Base-by-base conservation (phyloP, 2,888 invertebrate genomes). In the Agrotis ipsilon region DNA sequence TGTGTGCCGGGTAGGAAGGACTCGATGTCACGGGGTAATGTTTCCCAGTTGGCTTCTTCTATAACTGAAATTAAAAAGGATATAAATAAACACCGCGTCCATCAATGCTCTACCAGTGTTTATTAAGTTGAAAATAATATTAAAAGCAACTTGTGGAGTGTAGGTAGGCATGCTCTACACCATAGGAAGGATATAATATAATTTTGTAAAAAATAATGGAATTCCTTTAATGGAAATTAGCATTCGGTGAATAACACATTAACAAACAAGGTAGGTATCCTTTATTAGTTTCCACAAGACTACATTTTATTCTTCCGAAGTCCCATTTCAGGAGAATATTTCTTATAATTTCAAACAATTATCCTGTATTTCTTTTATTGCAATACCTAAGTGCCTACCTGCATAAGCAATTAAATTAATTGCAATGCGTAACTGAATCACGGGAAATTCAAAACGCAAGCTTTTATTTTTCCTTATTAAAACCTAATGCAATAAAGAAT, bases 21-120 rank as follows among this genome's bases (percentile, higher is more conserved):
- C 62, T 97, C 94, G 45, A 98, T 97, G 88, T 98, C 98, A 48
- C 97, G 97, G 6, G 97, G 97, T 3, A 99, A 90, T 0, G 98
- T 98, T 84, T 98, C 93, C 99, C 99, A 99, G 91, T 98, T 98
- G 0, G 98, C 98, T 95, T 99, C 98, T 91, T 99, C 98, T 87
- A 99, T 98, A 24, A 98, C 98, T 99, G 91, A 19, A 91, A 91
- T 16, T 14, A 9, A 7, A 48, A 60, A 51, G 14, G 21, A 19
- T 24, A 21, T 11, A 39, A 39, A 39, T 39, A 39, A 39, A 11
- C 39, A 39, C 39, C 2, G 9, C 2, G 11, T 39, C 39, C 39
- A 39, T 39, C 39, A 39, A 39, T 39, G 39, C 9, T 39, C 39
- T 39, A 39, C 9, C 9, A 39, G 9, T 11, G 39, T 9, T 39